Percentiles rank a stretch among this genome's conserved stretches.
These are phyloP conservation scores for Proisotoma minuta DNA, from an alignment of 2,888 invertebrate genomes.

Conservation along the genomic window DNA sequence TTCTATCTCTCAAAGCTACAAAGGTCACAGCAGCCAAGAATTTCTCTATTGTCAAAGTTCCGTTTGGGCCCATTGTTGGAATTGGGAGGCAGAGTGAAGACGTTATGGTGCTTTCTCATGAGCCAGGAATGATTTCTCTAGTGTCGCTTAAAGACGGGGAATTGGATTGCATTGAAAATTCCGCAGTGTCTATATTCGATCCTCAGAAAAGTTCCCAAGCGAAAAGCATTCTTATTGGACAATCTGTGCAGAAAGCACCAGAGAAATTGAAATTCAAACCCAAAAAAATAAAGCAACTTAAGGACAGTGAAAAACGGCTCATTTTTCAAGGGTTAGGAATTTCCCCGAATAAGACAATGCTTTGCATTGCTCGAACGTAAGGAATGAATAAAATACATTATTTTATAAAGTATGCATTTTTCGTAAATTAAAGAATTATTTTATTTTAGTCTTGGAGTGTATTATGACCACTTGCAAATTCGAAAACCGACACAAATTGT, in stretches of 20 bases:
- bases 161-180: constrained; percentile 9
- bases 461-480: constrained; percentile 23
- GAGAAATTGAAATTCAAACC: too few relatives aligned
- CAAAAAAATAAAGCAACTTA: background rate
- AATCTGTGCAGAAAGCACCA: constrained; percentile 5
- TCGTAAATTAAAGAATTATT: background rate
- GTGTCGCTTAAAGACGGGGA: constrained; percentile 1
- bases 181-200: background rate
- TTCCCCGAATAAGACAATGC: constrained; percentile 22
- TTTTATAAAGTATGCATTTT: background rate
- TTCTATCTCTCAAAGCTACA: background rate
- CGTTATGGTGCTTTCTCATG: background rate
- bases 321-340: constrained; percentile 24
- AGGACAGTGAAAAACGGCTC: constrained; percentile 14
- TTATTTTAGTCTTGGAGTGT: constrained; percentile 15
- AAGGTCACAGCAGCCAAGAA: background rate
- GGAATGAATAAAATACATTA: background rate
- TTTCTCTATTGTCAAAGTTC: background rate
- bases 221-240: background rate
- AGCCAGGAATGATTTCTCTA: background rate
- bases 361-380: constrained; percentile 23
- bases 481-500: constrained; percentile 10
- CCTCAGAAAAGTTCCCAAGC: background rate
- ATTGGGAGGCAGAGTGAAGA: background rate
- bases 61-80: constrained; percentile 6